phyloP scores from a whole-genome alignment of 1,140 invertebrate species.

The Drosophila parabipectinata region DNA sequence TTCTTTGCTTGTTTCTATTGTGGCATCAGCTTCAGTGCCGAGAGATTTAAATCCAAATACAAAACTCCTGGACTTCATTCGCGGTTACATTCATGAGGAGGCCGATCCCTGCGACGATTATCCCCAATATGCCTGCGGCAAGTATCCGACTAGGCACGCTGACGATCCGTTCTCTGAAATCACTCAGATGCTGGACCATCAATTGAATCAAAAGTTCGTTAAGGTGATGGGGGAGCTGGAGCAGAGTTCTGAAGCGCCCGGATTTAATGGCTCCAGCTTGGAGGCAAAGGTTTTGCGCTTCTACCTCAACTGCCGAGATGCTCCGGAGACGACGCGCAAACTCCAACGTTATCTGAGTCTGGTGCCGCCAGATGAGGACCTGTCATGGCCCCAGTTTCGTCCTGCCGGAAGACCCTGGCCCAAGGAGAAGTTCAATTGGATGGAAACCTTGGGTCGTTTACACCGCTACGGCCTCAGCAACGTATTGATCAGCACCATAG shows the following conservation, averaged over 20 bases:
- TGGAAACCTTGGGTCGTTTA: slow-evolving; percentile 58
- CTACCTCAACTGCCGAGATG: slow-evolving; percentile 37
- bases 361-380: slow-evolving; percentile 30
- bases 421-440: slow-evolving; percentile 57
- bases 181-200: slow-evolving; percentile 52
- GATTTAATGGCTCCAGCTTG: slow-evolving; percentile 18
- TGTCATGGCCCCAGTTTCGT: slow-evolving; percentile 56
- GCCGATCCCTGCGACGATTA: slow-evolving; percentile 58
- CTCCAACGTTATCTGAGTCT: slow-evolving; percentile 27
- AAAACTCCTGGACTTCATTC: slow-evolving; percentile 34
- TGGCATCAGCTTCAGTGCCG: neutral
- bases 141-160: slow-evolving; percentile 42
- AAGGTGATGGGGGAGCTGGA: slow-evolving; percentile 29
- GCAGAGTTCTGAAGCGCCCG: neutral
- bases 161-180: slow-evolving; percentile 52
- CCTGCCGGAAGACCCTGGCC: slow-evolving; percentile 7
- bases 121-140: slow-evolving; percentile 71
- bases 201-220: slow-evolving; percentile 50
- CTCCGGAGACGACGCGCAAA: neutral
- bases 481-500: slow-evolving; percentile 24
- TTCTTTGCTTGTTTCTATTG: slow-evolving; percentile 1
- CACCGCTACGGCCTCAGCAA: slow-evolving; percentile 58
- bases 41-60: slow-evolving; percentile 12
- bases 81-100: slow-evolving; percentile 50
- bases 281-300: slow-evolving; percentile 38